Base-by-base conservation (phyloP, 2,113 vertebrate genomes). In the Pitta sordida region DNA sequence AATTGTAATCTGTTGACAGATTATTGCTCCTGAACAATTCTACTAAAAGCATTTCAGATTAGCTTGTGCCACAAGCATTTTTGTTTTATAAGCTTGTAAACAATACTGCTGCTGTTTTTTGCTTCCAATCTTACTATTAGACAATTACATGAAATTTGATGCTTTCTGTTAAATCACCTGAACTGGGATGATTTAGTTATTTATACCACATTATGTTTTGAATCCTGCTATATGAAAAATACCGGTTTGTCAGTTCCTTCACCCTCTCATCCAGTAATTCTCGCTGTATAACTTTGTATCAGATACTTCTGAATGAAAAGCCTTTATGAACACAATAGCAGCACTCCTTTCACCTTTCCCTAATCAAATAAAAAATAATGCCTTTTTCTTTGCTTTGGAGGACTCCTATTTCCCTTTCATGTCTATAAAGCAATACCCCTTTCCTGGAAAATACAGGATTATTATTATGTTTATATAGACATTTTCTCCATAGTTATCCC, bases 1-100 rank as follows among this genome's bases (percentile, higher is more conserved):
- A 98, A 98, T 98, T 98, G 97, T 98, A 98, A 98, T 98, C 98
- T 98, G 98, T 97, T 98, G 98, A 98, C 98, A 98, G 98, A 98
- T 98, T 97, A 98, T 97, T 97, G 97, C 97, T 97, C 93, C 97
- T 93, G 97, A 98, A 98, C 97, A 98, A 98, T 98, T 97, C 97
- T 97, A 96, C 97, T 97, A 96, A 98, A 98, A 97, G 98, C 97
- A 96, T 97, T 98, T 98, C 97, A 96, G 97, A 97, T 98, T 96
- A 98, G 96, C 95, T 96, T 94, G 95, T 96, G 96, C 97, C 97
- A 97, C 52, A 37, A 96, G 97, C 96, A 96, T 96, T 97, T 96
- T 95, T 97, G 96, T 97, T 98, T 98, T 97, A 97, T 97, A 96
- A 96, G 97, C 96, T 96, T 96, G 94, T 97, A 96, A 98, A 97